Conservation (phyloP, 2,888 invertebrate genomes). For the Elgonia sp. region DNA sequence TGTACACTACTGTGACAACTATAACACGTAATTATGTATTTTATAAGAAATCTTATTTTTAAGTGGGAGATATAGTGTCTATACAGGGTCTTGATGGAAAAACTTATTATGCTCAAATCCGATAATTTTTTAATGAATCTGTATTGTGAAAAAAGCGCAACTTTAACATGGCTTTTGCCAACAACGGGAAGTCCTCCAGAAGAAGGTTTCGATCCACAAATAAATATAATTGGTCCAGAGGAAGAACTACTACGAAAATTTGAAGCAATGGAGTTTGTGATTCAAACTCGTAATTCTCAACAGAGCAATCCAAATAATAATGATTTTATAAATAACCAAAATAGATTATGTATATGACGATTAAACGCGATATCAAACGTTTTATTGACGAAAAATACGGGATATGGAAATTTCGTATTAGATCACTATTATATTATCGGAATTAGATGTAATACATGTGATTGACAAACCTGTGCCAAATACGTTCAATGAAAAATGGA, state of each 20-base stretch:
- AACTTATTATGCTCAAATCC: conserved; percentile 95
- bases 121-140: conserved; percentile 96
- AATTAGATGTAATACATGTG: no score
- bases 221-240: conserved; percentile 96
- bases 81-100: conserved; percentile 92
- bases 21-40: conserved; percentile 94
- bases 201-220: conserved; percentile 94
- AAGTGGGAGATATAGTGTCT: conserved; percentile 96
- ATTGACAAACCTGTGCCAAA: no score
- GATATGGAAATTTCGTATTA: no score
- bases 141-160: conserved; percentile 97
- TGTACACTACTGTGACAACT: conserved; percentile 93
- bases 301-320: no score
- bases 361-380: no score
- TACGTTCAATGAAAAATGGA: no score
- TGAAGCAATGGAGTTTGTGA: conserved; percentile 96
- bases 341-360: no score
- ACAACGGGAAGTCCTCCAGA: conserved; percentile 92
- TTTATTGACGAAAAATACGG: no score
- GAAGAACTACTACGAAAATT: conserved; percentile 95
- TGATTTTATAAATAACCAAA: no score
- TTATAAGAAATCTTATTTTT: conserved; percentile 93
- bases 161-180: conserved; percentile 96
- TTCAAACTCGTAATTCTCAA: no score
- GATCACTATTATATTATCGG: no score